Percentiles rank a stretch among this genome's conserved stretches.
Evolutionary conservation across 1,140 invertebrate species (phyloP).

Genomic region (Acyrthosiphon pisum): DNA sequence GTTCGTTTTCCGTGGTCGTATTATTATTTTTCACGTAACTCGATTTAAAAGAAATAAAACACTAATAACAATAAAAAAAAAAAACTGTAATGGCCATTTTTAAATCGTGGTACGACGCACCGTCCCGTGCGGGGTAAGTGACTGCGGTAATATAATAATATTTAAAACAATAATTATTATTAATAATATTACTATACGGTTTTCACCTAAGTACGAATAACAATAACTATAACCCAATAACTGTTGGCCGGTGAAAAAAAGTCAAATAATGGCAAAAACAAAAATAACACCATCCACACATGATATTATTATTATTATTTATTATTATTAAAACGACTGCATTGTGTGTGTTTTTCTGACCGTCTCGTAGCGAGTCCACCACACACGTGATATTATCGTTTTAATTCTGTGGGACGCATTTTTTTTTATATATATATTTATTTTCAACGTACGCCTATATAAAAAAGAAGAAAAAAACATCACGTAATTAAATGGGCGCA

Average conservation of each 20-base stretch:
- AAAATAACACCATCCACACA: neutral
- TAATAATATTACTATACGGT: neutral
- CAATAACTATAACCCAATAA: neutral
- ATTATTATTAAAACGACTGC: neutral
- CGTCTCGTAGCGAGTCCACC: neutral
- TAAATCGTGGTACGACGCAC: neutral
- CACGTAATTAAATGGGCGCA: conserved; percentile 1
- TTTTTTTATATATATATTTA: neutral
- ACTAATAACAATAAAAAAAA: neutral
- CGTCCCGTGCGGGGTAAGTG: neutral
- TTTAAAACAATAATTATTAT: neutral
- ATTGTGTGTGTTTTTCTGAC: neutral
- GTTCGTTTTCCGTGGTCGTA: no score
- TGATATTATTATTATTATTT: neutral
- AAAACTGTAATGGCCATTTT: neutral
- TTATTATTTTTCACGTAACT: no score
- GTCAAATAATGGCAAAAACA: neutral
- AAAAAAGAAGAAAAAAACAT: neutral
- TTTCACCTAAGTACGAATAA: neutral
- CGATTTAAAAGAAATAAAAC: no score
- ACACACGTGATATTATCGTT: neutral
- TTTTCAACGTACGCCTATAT: no score
- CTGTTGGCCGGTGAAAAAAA: neutral
- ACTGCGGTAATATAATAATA: no score
- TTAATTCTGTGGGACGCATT: neutral